A percentile compares a stretch with the other conserved stretches of the same genome.
Conservation (phyloP, 2,888 invertebrate species). For the Drosophila atroscutellata region DNA sequence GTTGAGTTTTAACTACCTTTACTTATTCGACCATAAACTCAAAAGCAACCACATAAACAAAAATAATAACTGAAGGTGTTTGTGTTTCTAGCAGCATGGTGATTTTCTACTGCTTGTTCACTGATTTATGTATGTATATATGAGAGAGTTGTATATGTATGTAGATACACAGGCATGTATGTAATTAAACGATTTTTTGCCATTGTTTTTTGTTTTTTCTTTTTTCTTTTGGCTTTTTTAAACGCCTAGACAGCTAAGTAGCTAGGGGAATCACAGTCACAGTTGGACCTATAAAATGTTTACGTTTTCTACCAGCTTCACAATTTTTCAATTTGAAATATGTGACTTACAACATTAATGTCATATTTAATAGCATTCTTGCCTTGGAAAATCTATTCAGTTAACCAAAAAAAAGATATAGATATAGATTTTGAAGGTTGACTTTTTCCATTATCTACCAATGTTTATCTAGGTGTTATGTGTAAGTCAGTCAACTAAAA, state of each 20-base stretch:
- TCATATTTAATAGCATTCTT: neutral
- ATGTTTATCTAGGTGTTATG: neutral
- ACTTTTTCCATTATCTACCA: neutral
- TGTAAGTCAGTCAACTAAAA: neutral
- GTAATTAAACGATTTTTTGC: slow-evolving; percentile 28
- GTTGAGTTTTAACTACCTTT: slow-evolving; percentile 16
- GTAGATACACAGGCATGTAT: slow-evolving; percentile 19
- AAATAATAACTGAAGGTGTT: slow-evolving; percentile 20
- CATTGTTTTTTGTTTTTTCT: slow-evolving; percentile 6
- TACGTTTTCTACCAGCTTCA: neutral
- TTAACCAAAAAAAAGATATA: neutral
- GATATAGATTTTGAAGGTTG: neutral
- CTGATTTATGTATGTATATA: slow-evolving; percentile 6
- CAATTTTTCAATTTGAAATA: neutral
- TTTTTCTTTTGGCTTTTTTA: neutral
- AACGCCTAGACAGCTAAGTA: neutral
- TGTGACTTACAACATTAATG: neutral
- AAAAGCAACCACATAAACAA: slow-evolving; percentile 4
- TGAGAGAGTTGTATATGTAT: slow-evolving; percentile 2
- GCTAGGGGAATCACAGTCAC: neutral
- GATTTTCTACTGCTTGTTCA: slow-evolving; percentile 1
- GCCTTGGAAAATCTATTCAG: neutral
- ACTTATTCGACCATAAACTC: slow-evolving; percentile 13
- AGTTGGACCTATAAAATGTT: neutral
- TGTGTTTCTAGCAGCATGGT: slow-evolving; percentile 6